phyloP scores from a whole-genome alignment of 30 jellyfish, hydroid and myxozoan species.

The Rhopilema esculentum region DNA sequence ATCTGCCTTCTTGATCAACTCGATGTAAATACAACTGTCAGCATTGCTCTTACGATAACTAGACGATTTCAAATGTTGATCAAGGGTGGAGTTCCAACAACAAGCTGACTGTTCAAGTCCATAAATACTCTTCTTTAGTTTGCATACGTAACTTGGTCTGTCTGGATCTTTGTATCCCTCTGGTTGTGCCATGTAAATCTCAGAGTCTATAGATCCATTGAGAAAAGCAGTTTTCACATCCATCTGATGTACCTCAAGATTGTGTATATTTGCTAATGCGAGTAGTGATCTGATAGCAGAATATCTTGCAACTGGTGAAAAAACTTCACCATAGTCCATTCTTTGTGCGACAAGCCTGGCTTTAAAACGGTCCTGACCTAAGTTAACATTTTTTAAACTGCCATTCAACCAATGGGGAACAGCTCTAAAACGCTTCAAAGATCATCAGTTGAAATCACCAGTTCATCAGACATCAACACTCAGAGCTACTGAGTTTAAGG shows the following conservation, averaged over 20 bases:
- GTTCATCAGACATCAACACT: constrained; percentile 17
- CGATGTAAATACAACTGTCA: constrained; percentile 65
- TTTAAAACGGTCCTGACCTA: too few relatives aligned
- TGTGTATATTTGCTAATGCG: constrained; percentile 58
- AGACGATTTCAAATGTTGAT: constrained; percentile 48
- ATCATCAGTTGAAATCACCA: constrained; percentile 17
- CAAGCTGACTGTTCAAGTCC: constrained; percentile 81
- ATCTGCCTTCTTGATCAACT: constrained; percentile 39
- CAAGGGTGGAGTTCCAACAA: constrained; percentile 70
- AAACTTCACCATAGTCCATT: constrained; percentile 2
- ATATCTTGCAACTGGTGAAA: constrained; percentile 70
- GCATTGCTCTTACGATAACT: constrained; percentile 70
- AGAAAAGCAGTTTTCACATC: constrained; percentile 80
- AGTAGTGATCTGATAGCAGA: constrained; percentile 57
- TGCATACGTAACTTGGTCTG: constrained; percentile 56
- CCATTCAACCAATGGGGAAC: too few relatives aligned
- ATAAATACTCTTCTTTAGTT: constrained; percentile 53
- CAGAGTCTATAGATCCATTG: constrained; percentile 66
- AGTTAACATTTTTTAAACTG: too few relatives aligned
- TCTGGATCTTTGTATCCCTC: constrained; percentile 67
- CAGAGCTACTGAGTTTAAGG: background rate
- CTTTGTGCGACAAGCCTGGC: constrained; percentile 28
- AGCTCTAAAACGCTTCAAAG: too few relatives aligned
- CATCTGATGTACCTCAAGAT: constrained; percentile 80
- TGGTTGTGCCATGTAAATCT: constrained; percentile 75